A percentile compares a stretch with the other conserved stretches of the same genome.
phyloP scores from a whole-genome alignment of 2,113 vertebrate genomes.

The Petrocephalus zakoni region DNA sequence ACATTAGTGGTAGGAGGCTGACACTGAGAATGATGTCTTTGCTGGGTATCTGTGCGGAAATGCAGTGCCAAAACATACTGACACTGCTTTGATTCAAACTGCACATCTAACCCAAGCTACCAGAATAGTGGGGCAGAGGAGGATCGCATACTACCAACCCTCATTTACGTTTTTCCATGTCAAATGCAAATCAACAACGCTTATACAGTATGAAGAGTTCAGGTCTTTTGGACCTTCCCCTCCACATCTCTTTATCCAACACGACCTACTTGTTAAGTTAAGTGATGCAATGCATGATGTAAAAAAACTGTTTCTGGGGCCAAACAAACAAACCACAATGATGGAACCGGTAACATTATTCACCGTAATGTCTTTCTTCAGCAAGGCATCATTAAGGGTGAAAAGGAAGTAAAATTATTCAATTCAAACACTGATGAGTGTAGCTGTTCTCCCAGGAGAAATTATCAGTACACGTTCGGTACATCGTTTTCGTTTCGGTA shows the following conservation, averaged over 20 bases:
- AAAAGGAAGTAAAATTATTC: background rate
- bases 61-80: background rate
- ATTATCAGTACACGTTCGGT: background rate
- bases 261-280: too few species aligned
- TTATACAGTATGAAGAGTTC: background rate
- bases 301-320: background rate
- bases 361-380: background rate
- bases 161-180: background rate
- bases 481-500: background rate
- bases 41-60: background rate
- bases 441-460: background rate
- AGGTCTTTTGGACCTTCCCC: too few species aligned
- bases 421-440: background rate
- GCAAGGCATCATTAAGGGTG: background rate
- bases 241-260: too few species aligned
- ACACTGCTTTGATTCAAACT: background rate
- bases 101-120: background rate
- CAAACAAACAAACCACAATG: background rate
- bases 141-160: background rate
- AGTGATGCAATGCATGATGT: background rate
- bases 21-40: background rate
- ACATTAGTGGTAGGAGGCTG: background rate
- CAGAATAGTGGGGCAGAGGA: background rate
- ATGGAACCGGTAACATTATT: background rate
- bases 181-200: background rate